Evolutionary conservation across 2,797 vertebrate genomes (phyloP).

Genomic region (Myotis pilosus): DNA sequence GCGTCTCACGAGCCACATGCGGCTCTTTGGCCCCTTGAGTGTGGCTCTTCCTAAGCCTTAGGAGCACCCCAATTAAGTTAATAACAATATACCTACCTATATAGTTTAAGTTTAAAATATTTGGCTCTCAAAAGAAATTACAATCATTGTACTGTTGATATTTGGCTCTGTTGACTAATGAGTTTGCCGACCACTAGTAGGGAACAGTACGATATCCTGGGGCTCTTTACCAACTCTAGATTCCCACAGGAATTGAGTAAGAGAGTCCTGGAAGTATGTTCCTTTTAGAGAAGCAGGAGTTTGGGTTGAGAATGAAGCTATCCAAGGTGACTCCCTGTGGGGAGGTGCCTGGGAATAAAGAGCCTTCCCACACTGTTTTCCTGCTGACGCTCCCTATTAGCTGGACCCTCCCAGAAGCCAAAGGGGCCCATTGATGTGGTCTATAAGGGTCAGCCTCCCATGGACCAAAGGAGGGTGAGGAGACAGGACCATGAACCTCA

Average conservation of each 20-base stretch:
- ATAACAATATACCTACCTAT: too few species aligned
- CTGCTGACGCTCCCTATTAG: neutral
- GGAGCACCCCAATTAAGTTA: too few species aligned
- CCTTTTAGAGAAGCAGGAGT: neutral
- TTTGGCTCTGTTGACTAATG: too few species aligned
- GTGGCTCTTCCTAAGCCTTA: too few species aligned
- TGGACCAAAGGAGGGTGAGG: neutral
- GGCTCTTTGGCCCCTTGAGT: too few species aligned
- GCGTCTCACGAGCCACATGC: too few species aligned
- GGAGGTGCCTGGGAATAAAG: neutral
- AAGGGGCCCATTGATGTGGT: neutral
- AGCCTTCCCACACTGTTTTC: neutral
- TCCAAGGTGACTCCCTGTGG: neutral
- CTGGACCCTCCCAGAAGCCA: neutral
- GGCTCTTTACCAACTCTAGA: neutral
- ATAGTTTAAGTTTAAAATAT: too few species aligned
- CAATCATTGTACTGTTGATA: too few species aligned
- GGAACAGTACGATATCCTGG: neutral
- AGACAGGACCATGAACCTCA: neutral
- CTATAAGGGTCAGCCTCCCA: neutral
- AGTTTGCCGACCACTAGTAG: too few species aligned
- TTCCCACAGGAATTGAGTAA: neutral
- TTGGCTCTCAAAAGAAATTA: too few species aligned
- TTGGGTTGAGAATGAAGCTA: neutral
- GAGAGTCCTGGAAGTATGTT: too few species aligned